Base-by-base conservation (phyloP, 1,140 invertebrate species). In the Anthonomus grandis region DNA sequence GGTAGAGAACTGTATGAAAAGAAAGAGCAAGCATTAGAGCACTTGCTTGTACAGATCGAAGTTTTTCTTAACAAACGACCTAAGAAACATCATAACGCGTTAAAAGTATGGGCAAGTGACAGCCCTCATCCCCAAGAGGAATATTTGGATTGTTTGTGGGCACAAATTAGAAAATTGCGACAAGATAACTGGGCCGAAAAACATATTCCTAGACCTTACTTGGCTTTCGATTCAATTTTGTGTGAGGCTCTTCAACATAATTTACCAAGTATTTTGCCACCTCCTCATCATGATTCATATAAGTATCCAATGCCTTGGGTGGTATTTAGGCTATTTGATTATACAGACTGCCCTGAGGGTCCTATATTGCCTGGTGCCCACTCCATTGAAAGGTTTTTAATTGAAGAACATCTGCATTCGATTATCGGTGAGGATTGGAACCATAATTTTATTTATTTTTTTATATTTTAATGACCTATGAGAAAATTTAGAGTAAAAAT, bases 111-210 rank as follows among this genome's bases (percentile, higher is more conserved):
- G 95, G 85, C 87, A 1, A 84, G 85, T 45, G 92, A 96, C 70
- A 83, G 86, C 3, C 94, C 93, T 25, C 95, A 98, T 78, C 88
- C 93, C 0, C 96, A 99, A 74, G 96, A 99, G 78, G 97, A 99
- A 78, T 98, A 99, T 74, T 77, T 99, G 49, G 96, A 99, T 70
- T 97, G 95, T 68, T 79, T 99, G 0, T 98, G 95, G 95, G 89
- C 91, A 4, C 96, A 99, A 76, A 87, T 96, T 24, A 83, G 89
- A 57, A 97, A 98, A 70, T 75, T 99, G 12, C 83, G 89, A 31
- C 86, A 90, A 65, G 93, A 97, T 68, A 95, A 95, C 73, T 99
- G 96, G 96, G 86, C 88, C 24, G 97, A 99, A 71, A 95, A 95
- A 69, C 95, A 98, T 73, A 97, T 99, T 70, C 83, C 87, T 2